Evolutionary conservation across 2,113 vertebrate genomes (phyloP).

Genomic region (Clupea harengus): DNA sequence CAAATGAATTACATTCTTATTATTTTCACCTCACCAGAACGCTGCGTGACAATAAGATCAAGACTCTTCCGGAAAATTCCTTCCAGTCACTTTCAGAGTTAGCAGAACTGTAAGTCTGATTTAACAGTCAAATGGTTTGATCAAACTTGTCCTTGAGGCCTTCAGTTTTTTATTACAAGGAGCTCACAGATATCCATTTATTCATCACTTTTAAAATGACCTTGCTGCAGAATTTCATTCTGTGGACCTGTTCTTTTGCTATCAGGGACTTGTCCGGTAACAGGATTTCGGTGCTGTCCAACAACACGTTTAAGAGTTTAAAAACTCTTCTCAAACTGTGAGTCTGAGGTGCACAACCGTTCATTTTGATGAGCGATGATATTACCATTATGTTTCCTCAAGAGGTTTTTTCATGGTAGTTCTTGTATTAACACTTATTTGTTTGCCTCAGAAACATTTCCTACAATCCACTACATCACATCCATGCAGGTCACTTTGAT

Average conservation of each 20-base stretch:
- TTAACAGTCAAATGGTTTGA: background rate
- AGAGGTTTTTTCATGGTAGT: background rate
- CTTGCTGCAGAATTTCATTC: background rate
- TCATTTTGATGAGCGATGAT: background rate
- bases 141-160: background rate
- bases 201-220: background rate
- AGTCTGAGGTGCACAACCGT: conserved; percentile 48
- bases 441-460: conserved; percentile 76
- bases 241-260: conserved; percentile 13
- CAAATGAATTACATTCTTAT: background rate
- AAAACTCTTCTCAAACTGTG: conserved; percentile 77
- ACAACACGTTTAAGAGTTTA: conserved; percentile 68
- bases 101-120: conserved; percentile 68
- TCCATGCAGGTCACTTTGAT: conserved; percentile 68
- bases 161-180: background rate
- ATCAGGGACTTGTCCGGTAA: conserved; percentile 74
- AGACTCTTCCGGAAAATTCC: conserved; percentile 71
- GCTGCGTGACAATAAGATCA: conserved; percentile 77
- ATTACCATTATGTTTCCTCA: background rate
- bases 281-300: conserved; percentile 65
- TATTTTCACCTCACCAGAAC: conserved; percentile 52
- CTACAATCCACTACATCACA: conserved; percentile 70
- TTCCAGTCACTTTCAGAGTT: conserved; percentile 77
- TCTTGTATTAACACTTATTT: conserved; percentile 31
- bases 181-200: background rate